These are phyloP conservation scores for Lucilia cuprina DNA, from an alignment of 1,140 invertebrate genomes.

Conservation along the genomic window DNA sequence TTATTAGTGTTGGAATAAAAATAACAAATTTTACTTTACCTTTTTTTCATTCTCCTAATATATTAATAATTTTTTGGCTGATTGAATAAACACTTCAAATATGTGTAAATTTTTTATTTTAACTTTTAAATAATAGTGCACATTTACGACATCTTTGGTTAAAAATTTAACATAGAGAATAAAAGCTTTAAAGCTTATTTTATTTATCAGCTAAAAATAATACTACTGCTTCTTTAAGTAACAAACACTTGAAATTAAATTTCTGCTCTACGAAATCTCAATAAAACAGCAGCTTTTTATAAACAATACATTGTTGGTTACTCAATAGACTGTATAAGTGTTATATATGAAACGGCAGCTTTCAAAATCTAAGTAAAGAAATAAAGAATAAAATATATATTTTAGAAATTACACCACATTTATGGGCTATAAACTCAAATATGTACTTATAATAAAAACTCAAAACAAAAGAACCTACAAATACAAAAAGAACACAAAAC, in stretches of 20 bases:
- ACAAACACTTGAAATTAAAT: not conserved
- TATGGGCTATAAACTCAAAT: slow-evolving; percentile 13
- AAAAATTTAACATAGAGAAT: not conserved
- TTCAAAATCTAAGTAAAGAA: slow-evolving; percentile 43
- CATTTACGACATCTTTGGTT: not conserved
- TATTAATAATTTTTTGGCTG: too few relatives aligned
- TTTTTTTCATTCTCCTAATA: too few relatives aligned
- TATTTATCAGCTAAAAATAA: not conserved
- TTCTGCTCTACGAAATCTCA: not conserved
- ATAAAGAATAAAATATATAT: not conserved
- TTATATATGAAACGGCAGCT: slow-evolving; percentile 48
- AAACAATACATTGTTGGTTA: not conserved
- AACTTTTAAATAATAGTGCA: not conserved
- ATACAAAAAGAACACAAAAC: not conserved
- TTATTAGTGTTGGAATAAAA: too few relatives aligned
- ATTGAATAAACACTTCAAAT: too few relatives aligned
- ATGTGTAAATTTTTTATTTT: too few relatives aligned
- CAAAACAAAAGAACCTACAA: not conserved
- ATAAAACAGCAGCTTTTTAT: not conserved
- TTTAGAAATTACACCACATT: slow-evolving; percentile 1
- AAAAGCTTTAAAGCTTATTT: slow-evolving; percentile 18
- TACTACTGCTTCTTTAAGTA: not conserved
- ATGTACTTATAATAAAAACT: not conserved
- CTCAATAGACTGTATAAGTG: slow-evolving; percentile 50
- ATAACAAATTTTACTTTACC: too few relatives aligned